Evolutionary conservation across 2,888 invertebrate species (phyloP).

Genomic region (Hyalella azteca): DNA sequence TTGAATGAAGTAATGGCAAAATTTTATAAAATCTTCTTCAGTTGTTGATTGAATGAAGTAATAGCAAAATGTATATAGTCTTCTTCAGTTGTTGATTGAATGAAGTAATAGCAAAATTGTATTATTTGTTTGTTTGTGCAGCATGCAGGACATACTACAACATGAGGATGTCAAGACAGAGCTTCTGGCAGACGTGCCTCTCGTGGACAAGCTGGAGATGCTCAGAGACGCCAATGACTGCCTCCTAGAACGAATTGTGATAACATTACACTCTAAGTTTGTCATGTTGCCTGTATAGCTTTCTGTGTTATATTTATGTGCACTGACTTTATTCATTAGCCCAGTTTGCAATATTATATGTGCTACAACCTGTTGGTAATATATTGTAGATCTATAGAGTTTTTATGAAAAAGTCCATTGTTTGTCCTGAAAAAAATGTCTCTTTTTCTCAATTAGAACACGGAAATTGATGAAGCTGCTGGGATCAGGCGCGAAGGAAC

Average conservation of each 20-base stretch:
- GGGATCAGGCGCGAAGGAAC: neutral
- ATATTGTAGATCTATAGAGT: no score
- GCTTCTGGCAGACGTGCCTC: neutral
- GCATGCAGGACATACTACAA: constrained; percentile 6
- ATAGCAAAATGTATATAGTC: no score
- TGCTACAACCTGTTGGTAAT: no score
- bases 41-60: no score
- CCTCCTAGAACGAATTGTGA: constrained; percentile 80
- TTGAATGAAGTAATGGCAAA: no score
- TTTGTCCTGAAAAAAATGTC: neutral
- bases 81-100: neutral
- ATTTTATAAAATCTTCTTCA: no score
- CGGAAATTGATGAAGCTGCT: neutral
- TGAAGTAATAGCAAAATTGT: neutral
- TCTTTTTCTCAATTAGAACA: constrained; percentile 23
- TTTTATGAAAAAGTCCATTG: no score
- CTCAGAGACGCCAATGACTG: constrained; percentile 83
- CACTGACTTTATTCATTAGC: no score
- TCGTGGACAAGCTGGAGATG: constrained; percentile 76
- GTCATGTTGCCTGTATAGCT: no score
- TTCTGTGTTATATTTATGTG: no score
- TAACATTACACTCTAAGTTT: no score
- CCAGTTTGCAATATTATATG: no score
- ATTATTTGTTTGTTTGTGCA: neutral
- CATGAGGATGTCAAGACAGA: neutral